phyloP scores from a whole-genome alignment of 2,888 invertebrate species.

The Caenorhabditis angaria region DNA sequence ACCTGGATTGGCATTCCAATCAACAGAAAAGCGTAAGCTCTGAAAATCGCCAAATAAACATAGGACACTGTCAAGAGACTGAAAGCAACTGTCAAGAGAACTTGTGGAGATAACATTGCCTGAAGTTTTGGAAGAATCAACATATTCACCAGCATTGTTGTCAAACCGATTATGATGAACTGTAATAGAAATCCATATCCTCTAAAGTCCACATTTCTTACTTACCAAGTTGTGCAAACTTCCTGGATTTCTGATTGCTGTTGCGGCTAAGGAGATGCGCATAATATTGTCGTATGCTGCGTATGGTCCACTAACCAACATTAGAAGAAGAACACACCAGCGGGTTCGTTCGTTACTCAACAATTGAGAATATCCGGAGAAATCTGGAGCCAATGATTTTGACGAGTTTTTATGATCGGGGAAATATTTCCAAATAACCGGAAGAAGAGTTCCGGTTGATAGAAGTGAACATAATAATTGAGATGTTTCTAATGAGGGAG shows the following conservation, averaged over 20 bases:
- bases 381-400: conserved; percentile 24
- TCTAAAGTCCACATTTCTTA: not conserved
- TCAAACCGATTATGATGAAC: conserved; percentile 56
- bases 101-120: conserved; percentile 48
- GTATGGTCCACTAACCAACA: conserved; percentile 63
- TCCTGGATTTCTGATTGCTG: conserved; percentile 53
- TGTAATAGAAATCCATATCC: conserved; percentile 8
- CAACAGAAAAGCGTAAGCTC: conserved; percentile 45
- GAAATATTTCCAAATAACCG: conserved; percentile 50
- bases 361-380: conserved; percentile 43
- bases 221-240: conserved; percentile 57
- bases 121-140: conserved; percentile 61
- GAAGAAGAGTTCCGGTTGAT: conserved; percentile 48
- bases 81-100: conserved; percentile 51
- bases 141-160: conserved; percentile 58
- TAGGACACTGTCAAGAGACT: conserved; percentile 51
- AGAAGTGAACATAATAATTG: conserved; percentile 53
- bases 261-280: conserved; percentile 53
- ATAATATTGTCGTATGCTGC: conserved; percentile 63
- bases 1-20: conserved; percentile 66
- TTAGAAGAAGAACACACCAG: conserved; percentile 51
- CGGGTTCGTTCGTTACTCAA: conserved; percentile 46
- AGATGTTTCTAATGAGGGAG: conserved; percentile 48
- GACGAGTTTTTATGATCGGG: conserved; percentile 49
- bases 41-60: conserved; percentile 47